These are phyloP conservation scores for Amyelois transitella DNA, from an alignment of 1,140 invertebrate species.

Conservation along the genomic window DNA sequence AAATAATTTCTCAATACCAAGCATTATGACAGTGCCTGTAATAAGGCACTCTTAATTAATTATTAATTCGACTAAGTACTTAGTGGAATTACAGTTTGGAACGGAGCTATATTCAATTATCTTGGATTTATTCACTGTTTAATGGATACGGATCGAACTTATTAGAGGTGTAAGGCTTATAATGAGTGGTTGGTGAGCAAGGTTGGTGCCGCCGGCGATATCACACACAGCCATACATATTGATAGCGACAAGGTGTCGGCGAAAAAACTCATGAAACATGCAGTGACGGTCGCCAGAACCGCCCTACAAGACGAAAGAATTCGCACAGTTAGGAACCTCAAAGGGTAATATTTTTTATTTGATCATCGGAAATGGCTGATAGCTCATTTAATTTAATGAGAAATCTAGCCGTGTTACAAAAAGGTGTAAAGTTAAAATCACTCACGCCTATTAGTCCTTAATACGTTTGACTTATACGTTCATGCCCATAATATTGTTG, in stretches of 20 bases:
- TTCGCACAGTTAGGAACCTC: slow-evolving; percentile 52
- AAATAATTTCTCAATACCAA: neutral
- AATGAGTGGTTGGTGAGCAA: slow-evolving; percentile 3
- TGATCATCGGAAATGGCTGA: slow-evolving; percentile 46
- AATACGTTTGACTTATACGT: neutral
- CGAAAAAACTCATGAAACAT: slow-evolving; percentile 70
- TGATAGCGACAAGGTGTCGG: slow-evolving; percentile 59
- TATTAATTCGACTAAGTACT: neutral
- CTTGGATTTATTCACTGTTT: neutral
- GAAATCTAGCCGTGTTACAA: slow-evolving; percentile 6
- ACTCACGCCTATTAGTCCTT: neutral
- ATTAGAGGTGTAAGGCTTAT: neutral
- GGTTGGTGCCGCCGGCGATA: slow-evolving; percentile 24
- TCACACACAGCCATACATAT: slow-evolving; percentile 53
- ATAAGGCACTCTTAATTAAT: neutral
- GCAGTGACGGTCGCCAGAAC: slow-evolving; percentile 56
- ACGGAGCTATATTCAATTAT: slow-evolving; percentile 1
- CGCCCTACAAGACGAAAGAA: slow-evolving; percentile 61
- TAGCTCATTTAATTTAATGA: slow-evolving; percentile 66
- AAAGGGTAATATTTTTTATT: slow-evolving; percentile 54
- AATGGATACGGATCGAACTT: neutral
- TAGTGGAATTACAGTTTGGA: neutral
- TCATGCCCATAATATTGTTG: neutral
- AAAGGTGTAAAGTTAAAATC: neutral
- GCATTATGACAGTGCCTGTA: neutral